phyloP scores from a whole-genome alignment of 2,113 vertebrate species.

The Pituophis catenifer region DNA sequence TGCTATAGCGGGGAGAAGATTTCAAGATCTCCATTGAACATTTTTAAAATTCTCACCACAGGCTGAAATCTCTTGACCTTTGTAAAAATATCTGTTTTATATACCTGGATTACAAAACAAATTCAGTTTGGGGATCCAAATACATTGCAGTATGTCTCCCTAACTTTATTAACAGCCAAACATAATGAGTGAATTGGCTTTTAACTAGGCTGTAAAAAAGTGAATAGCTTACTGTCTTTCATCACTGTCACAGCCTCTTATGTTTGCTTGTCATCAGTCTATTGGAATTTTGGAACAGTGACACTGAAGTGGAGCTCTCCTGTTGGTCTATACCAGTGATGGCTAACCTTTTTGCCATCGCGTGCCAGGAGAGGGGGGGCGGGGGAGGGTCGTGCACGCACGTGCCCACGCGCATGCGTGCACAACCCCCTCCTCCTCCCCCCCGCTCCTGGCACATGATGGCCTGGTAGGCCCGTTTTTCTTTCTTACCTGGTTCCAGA shows the following conservation, averaged over 20 bases:
- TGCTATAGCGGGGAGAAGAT: background rate
- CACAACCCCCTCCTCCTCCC: too few species aligned
- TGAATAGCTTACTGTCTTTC: background rate
- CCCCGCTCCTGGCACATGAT: too few species aligned
- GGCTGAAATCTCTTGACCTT: background rate
- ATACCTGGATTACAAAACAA: background rate
- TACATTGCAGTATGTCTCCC: background rate
- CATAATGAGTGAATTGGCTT: background rate
- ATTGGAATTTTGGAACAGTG: background rate
- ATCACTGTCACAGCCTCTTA: background rate
- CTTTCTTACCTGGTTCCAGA: too few species aligned
- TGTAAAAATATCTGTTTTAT: background rate
- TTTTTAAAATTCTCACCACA: background rate
- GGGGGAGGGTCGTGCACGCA: too few species aligned
- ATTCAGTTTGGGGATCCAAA: background rate
- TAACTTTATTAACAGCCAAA: background rate
- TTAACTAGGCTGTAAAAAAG: background rate
- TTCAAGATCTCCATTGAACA: background rate
- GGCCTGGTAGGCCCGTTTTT: too few species aligned
- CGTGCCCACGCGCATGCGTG: too few species aligned
- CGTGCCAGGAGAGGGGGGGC: too few species aligned
- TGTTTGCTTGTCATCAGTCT: background rate
- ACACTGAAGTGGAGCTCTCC: background rate
- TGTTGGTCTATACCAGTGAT: background rate
- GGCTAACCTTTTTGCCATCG: too few species aligned